Percentiles rank a stretch among this genome's conserved stretches.
phyloP scores from a whole-genome alignment of 2,888 invertebrate genomes.

The Taenaris catops region DNA sequence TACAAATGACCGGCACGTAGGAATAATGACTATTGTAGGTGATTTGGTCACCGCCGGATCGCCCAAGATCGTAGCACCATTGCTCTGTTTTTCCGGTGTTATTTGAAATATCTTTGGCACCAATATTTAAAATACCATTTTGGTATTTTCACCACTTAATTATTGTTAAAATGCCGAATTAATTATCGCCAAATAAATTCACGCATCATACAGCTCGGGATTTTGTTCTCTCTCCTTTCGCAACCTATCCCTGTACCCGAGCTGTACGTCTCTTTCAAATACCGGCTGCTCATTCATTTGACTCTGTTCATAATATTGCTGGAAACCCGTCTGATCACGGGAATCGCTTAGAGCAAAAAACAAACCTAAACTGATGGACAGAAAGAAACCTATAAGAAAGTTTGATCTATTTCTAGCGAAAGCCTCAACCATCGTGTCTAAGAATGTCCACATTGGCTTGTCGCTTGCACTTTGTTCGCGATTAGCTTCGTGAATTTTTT shows the following conservation, averaged over 20 bases:
- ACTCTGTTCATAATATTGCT: constrained; percentile 29
- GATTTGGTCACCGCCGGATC: no score
- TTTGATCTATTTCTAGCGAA: constrained; percentile 38
- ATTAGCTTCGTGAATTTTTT: constrained; percentile 54
- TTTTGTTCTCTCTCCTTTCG: constrained; percentile 39
- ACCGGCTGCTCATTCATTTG: constrained; percentile 15
- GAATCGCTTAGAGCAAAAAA: constrained; percentile 34
- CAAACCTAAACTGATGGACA: constrained; percentile 30
- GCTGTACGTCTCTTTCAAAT: constrained; percentile 37
- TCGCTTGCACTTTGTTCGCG: constrained; percentile 43
- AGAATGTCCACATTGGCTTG: constrained; percentile 44
- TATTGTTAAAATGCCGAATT: no score
- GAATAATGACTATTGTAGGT: no score
- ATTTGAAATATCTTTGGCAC: no score
- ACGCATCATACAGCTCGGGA: constrained; percentile 57
- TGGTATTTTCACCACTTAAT: no score
- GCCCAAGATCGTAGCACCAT: no score
- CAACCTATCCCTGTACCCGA: constrained; percentile 49
- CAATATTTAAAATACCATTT: no score
- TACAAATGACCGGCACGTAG: no score
- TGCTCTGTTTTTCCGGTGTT: no score
- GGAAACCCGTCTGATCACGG: constrained; percentile 29
- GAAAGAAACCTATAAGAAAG: constrained; percentile 49
- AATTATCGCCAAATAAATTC: no score
- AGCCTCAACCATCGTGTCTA: constrained; percentile 48